Percentiles rank a stretch among this genome's conserved stretches.
These are phyloP conservation scores for Rutpela maculata DNA, from an alignment of 2,888 invertebrate species.

Conservation along the genomic window DNA sequence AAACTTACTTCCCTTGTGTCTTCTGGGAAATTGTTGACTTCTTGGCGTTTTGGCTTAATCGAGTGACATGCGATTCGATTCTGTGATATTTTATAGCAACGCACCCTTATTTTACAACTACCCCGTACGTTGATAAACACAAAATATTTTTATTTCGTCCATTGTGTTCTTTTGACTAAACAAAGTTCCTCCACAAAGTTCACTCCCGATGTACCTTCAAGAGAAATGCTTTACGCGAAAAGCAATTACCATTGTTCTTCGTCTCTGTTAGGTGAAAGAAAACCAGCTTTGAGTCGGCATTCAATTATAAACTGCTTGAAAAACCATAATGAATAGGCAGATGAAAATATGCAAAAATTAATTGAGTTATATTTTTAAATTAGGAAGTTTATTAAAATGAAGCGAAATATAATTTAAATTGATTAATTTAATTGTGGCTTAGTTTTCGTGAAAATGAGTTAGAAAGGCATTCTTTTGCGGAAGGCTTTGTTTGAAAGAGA, in stretches of 20 bases:
- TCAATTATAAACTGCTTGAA: slow-evolving; percentile 4
- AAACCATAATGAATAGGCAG: slow-evolving; percentile 6
- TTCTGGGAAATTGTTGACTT: too few species aligned
- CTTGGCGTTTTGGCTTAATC: too few species aligned
- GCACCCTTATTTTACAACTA: too few species aligned
- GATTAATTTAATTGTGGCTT: slow-evolving; percentile 16
- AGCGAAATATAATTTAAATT: not conserved
- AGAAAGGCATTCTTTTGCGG: not conserved
- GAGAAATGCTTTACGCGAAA: not conserved
- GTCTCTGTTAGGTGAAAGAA: not conserved
- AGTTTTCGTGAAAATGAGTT: not conserved
- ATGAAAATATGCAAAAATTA: slow-evolving; percentile 21
- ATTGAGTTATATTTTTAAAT: slow-evolving; percentile 24
- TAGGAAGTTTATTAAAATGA: slow-evolving; percentile 17
- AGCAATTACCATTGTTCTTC: slow-evolving; percentile 3
- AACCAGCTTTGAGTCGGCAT: not conserved
- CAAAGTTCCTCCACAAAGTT: not conserved
- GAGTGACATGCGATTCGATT: too few species aligned
- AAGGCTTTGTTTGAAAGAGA: too few species aligned
- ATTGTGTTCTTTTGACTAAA: not conserved
- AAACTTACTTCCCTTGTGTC: too few species aligned
- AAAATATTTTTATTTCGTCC: too few species aligned
- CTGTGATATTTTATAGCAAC: too few species aligned
- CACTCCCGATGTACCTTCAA: not conserved
- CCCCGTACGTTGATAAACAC: too few species aligned